Evolutionary conservation across 2,113 vertebrate species (phyloP).

Genomic region (Rallus limicola): DNA sequence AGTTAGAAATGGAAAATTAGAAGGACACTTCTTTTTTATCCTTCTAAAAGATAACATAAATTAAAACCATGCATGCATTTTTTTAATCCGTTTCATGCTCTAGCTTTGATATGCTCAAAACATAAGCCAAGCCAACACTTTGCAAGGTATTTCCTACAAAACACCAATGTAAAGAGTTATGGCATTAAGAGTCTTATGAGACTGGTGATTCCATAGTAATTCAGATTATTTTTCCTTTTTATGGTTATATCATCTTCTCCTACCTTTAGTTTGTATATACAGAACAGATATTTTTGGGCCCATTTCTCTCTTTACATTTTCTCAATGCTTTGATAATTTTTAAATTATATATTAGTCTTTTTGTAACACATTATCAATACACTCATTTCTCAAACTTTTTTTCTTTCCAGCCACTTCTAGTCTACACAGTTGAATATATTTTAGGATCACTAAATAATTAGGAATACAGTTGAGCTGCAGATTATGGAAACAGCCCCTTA

Average conservation of each 20-base stretch:
- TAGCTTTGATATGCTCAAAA: not conserved
- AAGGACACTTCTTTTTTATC: not conserved
- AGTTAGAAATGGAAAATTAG: not conserved
- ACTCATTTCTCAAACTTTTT: not conserved
- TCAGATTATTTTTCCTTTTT: not conserved
- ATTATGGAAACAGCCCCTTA: not conserved
- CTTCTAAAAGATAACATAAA: not conserved
- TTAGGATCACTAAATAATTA: not conserved
- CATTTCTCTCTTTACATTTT: not conserved
- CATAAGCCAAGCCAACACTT: not conserved
- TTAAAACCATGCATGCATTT: not conserved
- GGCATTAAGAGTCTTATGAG: not conserved
- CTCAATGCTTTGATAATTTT: not conserved
- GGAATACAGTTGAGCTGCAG: not conserved
- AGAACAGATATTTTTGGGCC: not conserved
- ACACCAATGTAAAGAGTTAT: not conserved
- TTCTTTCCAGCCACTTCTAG: not conserved
- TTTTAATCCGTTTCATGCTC: not conserved
- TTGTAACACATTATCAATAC: not conserved
- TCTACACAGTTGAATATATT: not conserved
- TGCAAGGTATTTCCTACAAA: not conserved
- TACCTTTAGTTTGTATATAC: not conserved
- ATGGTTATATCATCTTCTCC: not conserved
- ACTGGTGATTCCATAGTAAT: not conserved
- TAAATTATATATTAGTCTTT: not conserved